A percentile compares a stretch with the other conserved stretches of the same genome.
Evolutionary conservation across 2,797 vertebrate genomes (phyloP).

Genomic region (Melanotaenia pygmaea): DNA sequence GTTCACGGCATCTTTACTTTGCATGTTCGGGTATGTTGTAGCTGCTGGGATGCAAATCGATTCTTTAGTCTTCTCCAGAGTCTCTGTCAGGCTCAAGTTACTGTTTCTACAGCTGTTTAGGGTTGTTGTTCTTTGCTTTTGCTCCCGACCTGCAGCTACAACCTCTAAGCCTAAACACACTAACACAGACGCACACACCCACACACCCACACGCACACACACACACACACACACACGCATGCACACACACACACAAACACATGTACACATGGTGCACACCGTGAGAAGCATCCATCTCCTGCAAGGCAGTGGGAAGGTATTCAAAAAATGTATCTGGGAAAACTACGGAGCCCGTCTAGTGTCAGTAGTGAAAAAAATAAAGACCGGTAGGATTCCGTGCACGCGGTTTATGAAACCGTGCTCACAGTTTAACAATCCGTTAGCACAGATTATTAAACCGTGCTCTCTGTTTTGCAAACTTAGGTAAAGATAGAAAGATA

Average conservation of each 20-base stretch:
- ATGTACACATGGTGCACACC: conserved; percentile 4
- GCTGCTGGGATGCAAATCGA: conserved; percentile 60
- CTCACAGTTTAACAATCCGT: too few relatives aligned
- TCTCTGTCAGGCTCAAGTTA: conserved; percentile 72
- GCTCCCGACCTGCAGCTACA: conserved; percentile 68
- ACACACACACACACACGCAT: too few relatives aligned
- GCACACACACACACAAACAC: neutral
- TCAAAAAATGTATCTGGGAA: conserved; percentile 19
- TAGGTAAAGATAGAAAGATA: too few relatives aligned
- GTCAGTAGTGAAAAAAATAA: too few relatives aligned
- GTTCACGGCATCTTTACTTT: conserved; percentile 32
- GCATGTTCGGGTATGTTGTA: conserved; percentile 50
- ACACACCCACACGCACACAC: neutral
- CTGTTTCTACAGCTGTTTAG: conserved; percentile 85
- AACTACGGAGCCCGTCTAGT: too few relatives aligned
- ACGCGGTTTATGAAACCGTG: too few relatives aligned
- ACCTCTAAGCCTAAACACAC: conserved; percentile 64
- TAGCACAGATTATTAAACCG: too few relatives aligned
- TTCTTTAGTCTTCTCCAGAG: conserved; percentile 42
- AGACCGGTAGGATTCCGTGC: too few relatives aligned
- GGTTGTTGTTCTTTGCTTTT: conserved; percentile 78
- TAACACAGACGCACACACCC: conserved; percentile 1
- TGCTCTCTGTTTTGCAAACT: too few relatives aligned
- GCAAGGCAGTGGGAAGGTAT: conserved; percentile 6
- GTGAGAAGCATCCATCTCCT: conserved; percentile 54